Percentiles rank a stretch among this genome's conserved stretches.
These are phyloP conservation scores for Plebejus melissa DNA, from an alignment of 2,888 invertebrate genomes.

Conservation along the genomic window DNA sequence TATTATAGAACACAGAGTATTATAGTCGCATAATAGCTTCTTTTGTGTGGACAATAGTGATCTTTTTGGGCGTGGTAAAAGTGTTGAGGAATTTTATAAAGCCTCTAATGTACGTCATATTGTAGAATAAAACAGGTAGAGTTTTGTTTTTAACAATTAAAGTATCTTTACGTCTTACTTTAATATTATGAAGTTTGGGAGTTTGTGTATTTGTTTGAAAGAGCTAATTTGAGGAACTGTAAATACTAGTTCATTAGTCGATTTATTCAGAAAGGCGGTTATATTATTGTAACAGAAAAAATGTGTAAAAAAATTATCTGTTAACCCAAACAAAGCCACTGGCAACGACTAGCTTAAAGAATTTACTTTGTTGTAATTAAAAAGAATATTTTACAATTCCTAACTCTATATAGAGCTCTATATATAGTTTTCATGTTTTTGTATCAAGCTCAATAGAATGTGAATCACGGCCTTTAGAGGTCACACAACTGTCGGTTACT, in stretches of 20 bases:
- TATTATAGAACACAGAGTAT: neutral
- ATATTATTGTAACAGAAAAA: too few relatives aligned
- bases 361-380: neutral
- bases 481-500: slow-evolving; percentile 46
- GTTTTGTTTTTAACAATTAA: neutral
- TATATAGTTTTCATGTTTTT: neutral
- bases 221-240: too few relatives aligned
- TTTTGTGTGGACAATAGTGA: neutral
- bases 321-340: too few relatives aligned
- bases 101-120: neutral
- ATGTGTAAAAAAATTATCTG: too few relatives aligned
- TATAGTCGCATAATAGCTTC: neutral
- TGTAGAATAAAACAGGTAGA: neutral
- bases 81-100: neutral
- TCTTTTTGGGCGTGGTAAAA: slow-evolving; percentile 1
- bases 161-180: too few relatives aligned
- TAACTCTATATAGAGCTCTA: neutral
- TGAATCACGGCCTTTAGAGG: slow-evolving; percentile 41
- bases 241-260: too few relatives aligned
- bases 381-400: neutral
- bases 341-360: too few relatives aligned
- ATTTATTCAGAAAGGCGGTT: too few relatives aligned
- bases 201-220: too few relatives aligned
- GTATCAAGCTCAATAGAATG: slow-evolving; percentile 43
- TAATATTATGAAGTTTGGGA: too few relatives aligned